phyloP scores from a whole-genome alignment of 2,797 vertebrate genomes.

The Pangasius krempfi region DNA sequence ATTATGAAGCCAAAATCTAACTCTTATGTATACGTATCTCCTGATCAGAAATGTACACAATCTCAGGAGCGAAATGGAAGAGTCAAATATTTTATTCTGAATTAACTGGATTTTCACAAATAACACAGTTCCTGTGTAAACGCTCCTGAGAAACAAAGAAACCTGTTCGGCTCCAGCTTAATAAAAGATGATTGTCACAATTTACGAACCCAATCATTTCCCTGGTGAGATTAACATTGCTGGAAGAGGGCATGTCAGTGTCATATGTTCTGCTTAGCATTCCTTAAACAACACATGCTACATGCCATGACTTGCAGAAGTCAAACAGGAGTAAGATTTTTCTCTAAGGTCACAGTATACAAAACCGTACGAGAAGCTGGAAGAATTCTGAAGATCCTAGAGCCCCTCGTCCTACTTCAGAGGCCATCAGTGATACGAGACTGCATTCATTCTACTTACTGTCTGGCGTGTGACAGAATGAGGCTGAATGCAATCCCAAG shows the following conservation, averaged over 20 bases:
- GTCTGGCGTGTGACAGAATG: conserved; percentile 68
- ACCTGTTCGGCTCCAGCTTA: background rate
- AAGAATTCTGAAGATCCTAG: background rate
- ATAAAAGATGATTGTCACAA: background rate
- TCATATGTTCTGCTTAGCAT: background rate
- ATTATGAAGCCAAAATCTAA: background rate
- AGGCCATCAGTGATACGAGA: conserved; percentile 58
- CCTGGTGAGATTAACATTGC: background rate
- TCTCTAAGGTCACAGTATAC: background rate
- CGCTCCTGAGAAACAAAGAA: background rate
- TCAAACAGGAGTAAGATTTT: background rate
- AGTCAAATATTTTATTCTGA: background rate
- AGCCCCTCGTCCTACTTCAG: conserved; percentile 64
- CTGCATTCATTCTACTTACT: conserved; percentile 60
- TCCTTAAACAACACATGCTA: background rate
- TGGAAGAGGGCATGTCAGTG: background rate
- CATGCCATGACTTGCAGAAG: background rate
- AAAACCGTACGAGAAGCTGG: background rate
- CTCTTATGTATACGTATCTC: background rate
- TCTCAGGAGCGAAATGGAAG: background rate
- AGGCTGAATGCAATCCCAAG: conserved; percentile 59
- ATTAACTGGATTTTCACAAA: background rate
- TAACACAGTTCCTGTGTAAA: background rate
- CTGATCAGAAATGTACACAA: background rate
- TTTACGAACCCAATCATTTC: background rate